Conservation (phyloP, 2,797 vertebrate genomes). For the Tapera naevia region DNA sequence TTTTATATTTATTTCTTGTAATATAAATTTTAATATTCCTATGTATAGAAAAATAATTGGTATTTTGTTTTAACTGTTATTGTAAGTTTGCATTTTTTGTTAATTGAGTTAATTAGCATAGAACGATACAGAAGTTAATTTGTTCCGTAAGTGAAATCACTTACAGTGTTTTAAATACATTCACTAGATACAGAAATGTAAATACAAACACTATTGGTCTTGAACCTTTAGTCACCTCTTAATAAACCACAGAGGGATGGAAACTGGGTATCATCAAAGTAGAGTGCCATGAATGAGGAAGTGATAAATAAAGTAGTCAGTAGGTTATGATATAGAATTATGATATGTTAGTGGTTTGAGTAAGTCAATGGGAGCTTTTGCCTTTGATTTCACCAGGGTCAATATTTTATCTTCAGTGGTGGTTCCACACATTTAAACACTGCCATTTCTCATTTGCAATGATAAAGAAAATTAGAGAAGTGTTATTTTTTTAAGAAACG, state of each 20-base stretch:
- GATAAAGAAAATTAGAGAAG: not conserved
- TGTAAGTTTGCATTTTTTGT: constrained; percentile 46
- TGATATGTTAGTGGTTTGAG: not conserved
- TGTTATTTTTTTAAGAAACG: not conserved
- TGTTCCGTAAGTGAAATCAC: constrained; percentile 45
- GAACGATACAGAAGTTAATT: constrained; percentile 14
- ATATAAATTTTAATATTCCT: constrained; percentile 73
- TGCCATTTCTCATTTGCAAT: constrained; percentile 29
- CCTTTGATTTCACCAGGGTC: not conserved
- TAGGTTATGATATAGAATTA: not conserved
- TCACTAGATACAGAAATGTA: constrained; percentile 16
- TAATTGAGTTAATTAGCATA: constrained; percentile 37
- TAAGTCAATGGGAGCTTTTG: not conserved
- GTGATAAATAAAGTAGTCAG: not conserved
- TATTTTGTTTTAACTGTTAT: constrained; percentile 63
- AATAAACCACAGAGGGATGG: not conserved
- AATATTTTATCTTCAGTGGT: not conserved
- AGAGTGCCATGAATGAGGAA: not conserved
- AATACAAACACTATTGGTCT: not conserved
- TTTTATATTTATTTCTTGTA: constrained; percentile 83
- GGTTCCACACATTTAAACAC: not conserved
- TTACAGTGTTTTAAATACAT: constrained; percentile 30
- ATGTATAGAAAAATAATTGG: constrained; percentile 66
- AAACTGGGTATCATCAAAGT: not conserved
- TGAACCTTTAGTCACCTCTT: not conserved